phyloP scores from a whole-genome alignment of 2,888 invertebrate genomes.

The Catocala nupta region DNA sequence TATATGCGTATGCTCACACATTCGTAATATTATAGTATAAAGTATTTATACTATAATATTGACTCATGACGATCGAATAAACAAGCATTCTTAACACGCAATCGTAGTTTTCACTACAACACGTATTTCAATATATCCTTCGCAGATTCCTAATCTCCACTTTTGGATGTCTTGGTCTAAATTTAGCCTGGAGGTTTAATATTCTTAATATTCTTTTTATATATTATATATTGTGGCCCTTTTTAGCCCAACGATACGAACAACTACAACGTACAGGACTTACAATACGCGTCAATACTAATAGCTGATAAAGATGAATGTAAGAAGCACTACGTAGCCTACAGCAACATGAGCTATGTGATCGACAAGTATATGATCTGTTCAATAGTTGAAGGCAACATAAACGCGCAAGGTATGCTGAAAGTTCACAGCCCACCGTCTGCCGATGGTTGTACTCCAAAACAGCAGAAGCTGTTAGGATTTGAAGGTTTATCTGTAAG shows the following conservation, averaged over 20 bases:
- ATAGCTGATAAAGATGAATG: conserved; percentile 52
- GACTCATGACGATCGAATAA: too few species aligned
- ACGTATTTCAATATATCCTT: too few species aligned
- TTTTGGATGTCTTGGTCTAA: too few species aligned
- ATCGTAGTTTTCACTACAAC: too few species aligned
- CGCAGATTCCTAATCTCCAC: too few species aligned
- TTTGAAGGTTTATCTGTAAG: conserved; percentile 17
- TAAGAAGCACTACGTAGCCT: conserved; percentile 36
- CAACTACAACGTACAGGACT: conserved; percentile 46
- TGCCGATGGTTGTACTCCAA: conserved; percentile 5
- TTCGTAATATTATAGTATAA: too few species aligned
- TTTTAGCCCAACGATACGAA: conserved; percentile 43
- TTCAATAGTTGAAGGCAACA: conserved; percentile 40
- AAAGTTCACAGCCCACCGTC: conserved; percentile 26
- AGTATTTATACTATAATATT: too few species aligned
- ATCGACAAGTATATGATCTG: conserved; percentile 65
- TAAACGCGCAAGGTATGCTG: conserved; percentile 36
- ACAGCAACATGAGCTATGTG: conserved; percentile 28
- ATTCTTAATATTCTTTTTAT: too few species aligned
- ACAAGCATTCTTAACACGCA: too few species aligned
- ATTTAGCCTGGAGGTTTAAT: too few species aligned
- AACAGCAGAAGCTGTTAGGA: conserved; percentile 6
- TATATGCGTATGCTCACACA: too few species aligned
- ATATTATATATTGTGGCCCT: neutral
- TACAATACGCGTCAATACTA: conserved; percentile 48